These are phyloP conservation scores for Eleginops maclovinus DNA, from an alignment of 2,113 vertebrate species.

Conservation along the genomic window DNA sequence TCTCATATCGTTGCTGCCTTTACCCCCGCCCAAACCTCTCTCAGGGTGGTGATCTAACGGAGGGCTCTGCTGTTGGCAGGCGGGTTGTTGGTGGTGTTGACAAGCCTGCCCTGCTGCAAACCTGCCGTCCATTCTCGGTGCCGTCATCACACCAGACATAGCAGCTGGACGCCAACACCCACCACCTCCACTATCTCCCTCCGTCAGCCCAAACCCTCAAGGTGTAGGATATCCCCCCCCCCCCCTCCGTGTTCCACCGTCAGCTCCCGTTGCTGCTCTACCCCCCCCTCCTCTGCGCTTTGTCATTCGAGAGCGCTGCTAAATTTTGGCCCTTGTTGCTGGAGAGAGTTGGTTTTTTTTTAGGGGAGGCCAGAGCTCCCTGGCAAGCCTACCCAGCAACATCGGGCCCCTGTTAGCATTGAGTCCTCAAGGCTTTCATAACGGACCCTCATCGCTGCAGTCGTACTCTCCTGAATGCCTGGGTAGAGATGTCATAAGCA, in stretches of 20 bases:
- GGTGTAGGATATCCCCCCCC: constrained; percentile 70
- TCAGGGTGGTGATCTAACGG: constrained; percentile 59
- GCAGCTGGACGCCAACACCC: constrained; percentile 71
- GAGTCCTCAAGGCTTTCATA: constrained; percentile 62
- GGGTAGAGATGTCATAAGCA: constrained; percentile 42
- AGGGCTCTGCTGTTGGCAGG: constrained; percentile 59
- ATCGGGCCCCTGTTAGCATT: constrained; percentile 64
- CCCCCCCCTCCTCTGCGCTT: constrained; percentile 7
- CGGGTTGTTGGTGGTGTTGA: constrained; percentile 79
- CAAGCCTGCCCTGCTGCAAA: constrained; percentile 68
- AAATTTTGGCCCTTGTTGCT: constrained; percentile 85
- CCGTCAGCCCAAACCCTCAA: constrained; percentile 50
- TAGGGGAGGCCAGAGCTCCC: constrained; percentile 47
- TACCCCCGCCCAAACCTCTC: constrained; percentile 11
- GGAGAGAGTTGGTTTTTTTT: constrained; percentile 80
- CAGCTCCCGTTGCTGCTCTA: constrained; percentile 44
- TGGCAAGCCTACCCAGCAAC: constrained; percentile 73
- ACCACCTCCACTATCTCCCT: constrained; percentile 40
- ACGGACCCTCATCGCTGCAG: constrained; percentile 52
- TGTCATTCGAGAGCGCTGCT: constrained; percentile 77
- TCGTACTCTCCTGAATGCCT: constrained; percentile 31
- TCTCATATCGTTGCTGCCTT: constrained; percentile 22
- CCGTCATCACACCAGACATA: constrained; percentile 75
- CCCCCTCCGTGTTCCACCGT: constrained; percentile 48
- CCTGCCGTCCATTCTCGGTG: constrained; percentile 73